phyloP scores from a whole-genome alignment of 2,113 vertebrate species.

The Kryptolebias marmoratus region DNA sequence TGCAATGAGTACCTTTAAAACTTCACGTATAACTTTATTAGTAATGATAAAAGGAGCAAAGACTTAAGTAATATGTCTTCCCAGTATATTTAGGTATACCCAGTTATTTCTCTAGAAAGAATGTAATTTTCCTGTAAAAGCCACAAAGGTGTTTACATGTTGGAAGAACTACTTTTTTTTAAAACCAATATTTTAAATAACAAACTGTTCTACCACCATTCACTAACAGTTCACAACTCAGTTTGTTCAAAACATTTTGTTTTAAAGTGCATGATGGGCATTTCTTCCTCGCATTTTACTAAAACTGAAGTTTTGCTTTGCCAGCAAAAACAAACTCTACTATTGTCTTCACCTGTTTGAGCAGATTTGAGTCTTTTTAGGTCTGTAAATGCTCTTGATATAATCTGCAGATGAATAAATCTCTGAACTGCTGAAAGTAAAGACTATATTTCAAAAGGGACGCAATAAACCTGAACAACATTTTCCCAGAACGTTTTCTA shows the following conservation, averaged over 20 bases:
- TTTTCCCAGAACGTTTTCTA: conserved; percentile 16
- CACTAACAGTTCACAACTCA: neutral
- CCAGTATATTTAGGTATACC: too few relatives aligned
- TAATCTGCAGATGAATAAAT: conserved; percentile 3
- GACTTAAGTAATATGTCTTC: too few relatives aligned
- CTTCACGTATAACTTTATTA: too few relatives aligned
- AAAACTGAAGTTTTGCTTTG: neutral
- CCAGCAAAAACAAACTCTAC: neutral
- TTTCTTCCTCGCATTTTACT: neutral
- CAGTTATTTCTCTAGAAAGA: too few relatives aligned
- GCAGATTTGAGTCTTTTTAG: neutral
- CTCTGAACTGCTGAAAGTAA: conserved; percentile 4
- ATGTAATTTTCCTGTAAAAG: too few relatives aligned
- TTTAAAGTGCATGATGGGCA: neutral
- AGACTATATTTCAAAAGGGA: conserved; percentile 2
- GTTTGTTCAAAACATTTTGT: neutral
- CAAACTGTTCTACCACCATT: neutral
- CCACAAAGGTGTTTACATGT: too few relatives aligned
- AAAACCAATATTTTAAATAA: too few relatives aligned
- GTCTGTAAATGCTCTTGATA: neutral
- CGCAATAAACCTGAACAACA: conserved; percentile 24
- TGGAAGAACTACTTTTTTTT: too few relatives aligned
- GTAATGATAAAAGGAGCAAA: too few relatives aligned
- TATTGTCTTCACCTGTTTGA: neutral
- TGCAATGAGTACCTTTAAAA: too few relatives aligned